Evolutionary conservation across 2,113 vertebrate species (phyloP).

Genomic region (Lampris incognitus): DNA sequence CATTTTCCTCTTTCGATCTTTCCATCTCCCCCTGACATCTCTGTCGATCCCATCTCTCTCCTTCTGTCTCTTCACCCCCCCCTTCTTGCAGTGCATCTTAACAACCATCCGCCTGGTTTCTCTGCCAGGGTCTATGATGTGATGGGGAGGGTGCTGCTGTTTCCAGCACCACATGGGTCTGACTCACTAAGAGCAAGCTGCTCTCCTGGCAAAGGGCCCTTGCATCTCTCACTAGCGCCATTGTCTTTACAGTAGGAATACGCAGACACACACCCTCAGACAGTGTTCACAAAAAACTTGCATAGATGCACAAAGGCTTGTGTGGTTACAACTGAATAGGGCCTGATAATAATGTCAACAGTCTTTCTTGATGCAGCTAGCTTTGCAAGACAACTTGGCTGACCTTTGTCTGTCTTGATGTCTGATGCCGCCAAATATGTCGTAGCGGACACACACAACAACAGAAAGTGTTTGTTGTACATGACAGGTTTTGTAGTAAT

Average conservation of each 20-base stretch:
- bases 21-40: conserved; percentile 14
- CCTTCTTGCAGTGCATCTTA: not conserved
- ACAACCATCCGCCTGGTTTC: conserved; percentile 44
- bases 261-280: conserved; percentile 30
- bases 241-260: conserved; percentile 15
- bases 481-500: too few species aligned
- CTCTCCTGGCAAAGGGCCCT: conserved; percentile 16
- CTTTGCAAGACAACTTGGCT: too few species aligned
- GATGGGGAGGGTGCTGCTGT: conserved; percentile 80
- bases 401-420: too few species aligned
- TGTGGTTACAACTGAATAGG: too few species aligned
- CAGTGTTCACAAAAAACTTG: conserved; percentile 2
- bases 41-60: conserved; percentile 12
- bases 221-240: conserved; percentile 5
- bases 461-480: too few species aligned
- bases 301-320: too few species aligned
- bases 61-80: not conserved
- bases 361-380: too few species aligned
- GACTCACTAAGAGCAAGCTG: conserved; percentile 74
- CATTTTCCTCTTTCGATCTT: not conserved
- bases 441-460: too few species aligned
- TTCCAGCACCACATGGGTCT: conserved; percentile 60
- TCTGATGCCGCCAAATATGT: too few species aligned
- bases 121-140: conserved; percentile 72
- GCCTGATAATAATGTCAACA: too few species aligned